Evolutionary conservation across 1,140 invertebrate genomes (phyloP), one percentile per base, ranked within the genome.

Genomic region (Drosophila hydei): DNA sequence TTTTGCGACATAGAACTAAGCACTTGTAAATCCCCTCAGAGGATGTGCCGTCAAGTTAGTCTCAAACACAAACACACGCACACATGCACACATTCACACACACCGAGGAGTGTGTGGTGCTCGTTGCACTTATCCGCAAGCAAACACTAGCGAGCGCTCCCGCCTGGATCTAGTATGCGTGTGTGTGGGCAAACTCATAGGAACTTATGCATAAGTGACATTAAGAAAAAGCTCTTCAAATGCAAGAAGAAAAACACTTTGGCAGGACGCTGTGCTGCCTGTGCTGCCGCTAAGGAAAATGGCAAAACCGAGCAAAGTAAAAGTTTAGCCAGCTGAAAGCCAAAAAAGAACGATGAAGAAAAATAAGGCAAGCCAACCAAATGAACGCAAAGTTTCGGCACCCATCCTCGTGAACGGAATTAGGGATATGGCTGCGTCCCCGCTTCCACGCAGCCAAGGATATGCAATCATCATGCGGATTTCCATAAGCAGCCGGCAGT

Each of bases 181-280:
- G 12, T 68, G 58, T 36, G 40, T 75, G 68, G 72, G 50, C 78
- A 81, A 80, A 89, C 87, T 89, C 85, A 85, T 89, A 89, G 80
- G 80, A 89, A 89, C 87, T 89, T 89, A 89, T 89, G 87, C 85
- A 89, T 89, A 89, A 89, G 87, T 89, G 87, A 89, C 87, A 89
- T 89, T 89, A 89, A 89, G 87, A 87, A 89, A 89, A 89, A 89
- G 87, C 87, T 89, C 87, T 89, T 85, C 80, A 85, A 89, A 84
- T 80, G 77, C 81, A 89, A 89, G 83, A 89, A 89, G 83, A 89
- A 72, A 89, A 89, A 85, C 83, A 88, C 83, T 88, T 88, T 88
- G 83, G 84, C 73, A 63, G 73, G 68, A 72, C 62, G 72, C 77
- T 70, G 64, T 69, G 60, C 67, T 70, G 64, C 63, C 21, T 18